Evolutionary conservation across 2,888 invertebrate species (phyloP).

Genomic region (Oasisia sp.): DNA sequence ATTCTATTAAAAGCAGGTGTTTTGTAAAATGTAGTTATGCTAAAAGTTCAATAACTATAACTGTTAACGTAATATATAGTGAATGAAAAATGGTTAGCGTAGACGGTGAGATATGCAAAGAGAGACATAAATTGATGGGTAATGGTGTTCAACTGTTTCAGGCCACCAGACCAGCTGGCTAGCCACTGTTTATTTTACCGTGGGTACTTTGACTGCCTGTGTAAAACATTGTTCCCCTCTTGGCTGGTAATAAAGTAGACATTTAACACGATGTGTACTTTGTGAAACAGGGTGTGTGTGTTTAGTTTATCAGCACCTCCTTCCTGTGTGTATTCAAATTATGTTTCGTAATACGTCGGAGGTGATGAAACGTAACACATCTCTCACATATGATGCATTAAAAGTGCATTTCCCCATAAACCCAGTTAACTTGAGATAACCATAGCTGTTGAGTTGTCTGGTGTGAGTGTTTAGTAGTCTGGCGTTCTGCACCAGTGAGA

Average conservation of each 20-base stretch:
- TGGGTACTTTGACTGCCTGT: not conserved
- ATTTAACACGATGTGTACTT: not conserved
- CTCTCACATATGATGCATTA: not conserved
- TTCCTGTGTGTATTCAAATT: not conserved
- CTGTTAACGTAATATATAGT: not conserved
- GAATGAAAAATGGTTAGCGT: not conserved
- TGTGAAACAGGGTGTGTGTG: not conserved
- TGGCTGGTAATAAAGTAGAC: not conserved
- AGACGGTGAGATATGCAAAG: not conserved
- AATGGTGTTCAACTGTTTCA: not conserved
- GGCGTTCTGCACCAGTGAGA: not conserved
- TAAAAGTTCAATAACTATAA: not conserved
- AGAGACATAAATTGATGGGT: not conserved
- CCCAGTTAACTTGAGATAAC: slow-evolving; percentile 3
- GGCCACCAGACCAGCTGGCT: not conserved
- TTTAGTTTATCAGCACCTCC: no score
- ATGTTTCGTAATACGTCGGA: not conserved
- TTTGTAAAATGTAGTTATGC: not conserved
- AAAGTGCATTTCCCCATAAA: not conserved
- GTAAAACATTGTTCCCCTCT: not conserved
- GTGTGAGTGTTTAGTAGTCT: not conserved
- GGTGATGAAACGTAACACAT: not conserved
- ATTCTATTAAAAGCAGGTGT: no score
- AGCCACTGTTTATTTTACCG: not conserved
- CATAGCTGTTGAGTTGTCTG: not conserved